Percentiles rank a stretch among this genome's conserved stretches.
phyloP scores from a whole-genome alignment of 2,797 vertebrate genomes.

The Phrynocephalus forsythii region DNA sequence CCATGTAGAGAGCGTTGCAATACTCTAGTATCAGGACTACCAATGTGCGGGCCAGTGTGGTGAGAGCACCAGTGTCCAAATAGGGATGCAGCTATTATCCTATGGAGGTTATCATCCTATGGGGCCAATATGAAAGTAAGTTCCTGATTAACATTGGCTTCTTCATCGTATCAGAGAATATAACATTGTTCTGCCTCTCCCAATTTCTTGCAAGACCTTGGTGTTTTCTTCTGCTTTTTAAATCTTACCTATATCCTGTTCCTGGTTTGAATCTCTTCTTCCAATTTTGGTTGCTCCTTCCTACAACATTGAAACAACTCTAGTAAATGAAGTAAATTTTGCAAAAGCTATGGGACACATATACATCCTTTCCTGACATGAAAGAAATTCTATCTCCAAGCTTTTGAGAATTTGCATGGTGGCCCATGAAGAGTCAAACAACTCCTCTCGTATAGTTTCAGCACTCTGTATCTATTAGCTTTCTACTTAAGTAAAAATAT shows the following conservation, averaged over 20 bases:
- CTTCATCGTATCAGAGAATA: not conserved
- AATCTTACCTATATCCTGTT: constrained; percentile 91
- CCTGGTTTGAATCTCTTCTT: constrained; percentile 84
- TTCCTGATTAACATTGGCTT: not conserved
- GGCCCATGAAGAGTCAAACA: too few relatives aligned
- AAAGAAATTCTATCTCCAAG: not conserved
- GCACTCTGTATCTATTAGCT: not conserved
- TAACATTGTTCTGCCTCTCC: not conserved
- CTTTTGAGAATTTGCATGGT: not conserved
- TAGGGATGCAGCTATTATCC: too few relatives aligned
- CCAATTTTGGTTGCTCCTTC: constrained; percentile 94
- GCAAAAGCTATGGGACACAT: rapidly evolving
- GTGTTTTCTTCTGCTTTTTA: not conserved
- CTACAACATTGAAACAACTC: constrained; percentile 71
- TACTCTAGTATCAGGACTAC: too few relatives aligned
- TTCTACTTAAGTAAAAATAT: not conserved
- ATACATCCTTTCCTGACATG: not conserved
- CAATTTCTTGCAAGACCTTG: not conserved
- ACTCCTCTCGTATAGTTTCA: not conserved
- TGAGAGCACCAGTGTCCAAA: too few relatives aligned
- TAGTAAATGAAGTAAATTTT: constrained; percentile 4
- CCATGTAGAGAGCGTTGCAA: too few relatives aligned
- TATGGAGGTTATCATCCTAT: too few relatives aligned
- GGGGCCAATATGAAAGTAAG: not conserved
- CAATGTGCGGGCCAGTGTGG: too few relatives aligned